phyloP scores from a whole-genome alignment of 2,888 invertebrate species.

The Phanerotoma sp. region DNA sequence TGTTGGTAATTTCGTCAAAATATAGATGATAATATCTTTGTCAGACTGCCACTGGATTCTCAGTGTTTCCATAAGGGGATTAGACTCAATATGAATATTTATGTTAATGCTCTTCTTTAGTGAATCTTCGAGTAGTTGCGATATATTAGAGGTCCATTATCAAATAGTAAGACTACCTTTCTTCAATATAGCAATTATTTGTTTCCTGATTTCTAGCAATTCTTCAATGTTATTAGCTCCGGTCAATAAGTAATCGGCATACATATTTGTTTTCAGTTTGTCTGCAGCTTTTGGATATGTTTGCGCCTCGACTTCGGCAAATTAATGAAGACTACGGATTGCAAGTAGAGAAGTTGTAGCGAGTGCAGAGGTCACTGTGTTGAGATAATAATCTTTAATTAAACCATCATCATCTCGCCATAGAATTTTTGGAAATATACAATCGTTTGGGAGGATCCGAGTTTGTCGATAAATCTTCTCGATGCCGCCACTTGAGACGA shows the following conservation, averaged over 20 bases:
- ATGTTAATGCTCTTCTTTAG: no score
- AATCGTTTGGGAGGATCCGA: no score
- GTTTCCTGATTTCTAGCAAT: conserved; percentile 1
- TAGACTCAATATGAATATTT: neutral
- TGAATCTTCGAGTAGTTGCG: conserved; percentile 1
- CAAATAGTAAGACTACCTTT: conserved; percentile 9
- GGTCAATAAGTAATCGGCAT: conserved; percentile 22
- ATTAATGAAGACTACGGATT: conserved; percentile 1
- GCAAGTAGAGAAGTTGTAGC: no score
- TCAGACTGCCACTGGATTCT: conserved; percentile 25
- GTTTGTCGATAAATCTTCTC: no score
- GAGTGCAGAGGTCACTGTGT: no score
- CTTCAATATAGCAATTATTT: conserved; percentile 7
- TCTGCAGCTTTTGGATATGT: neutral
- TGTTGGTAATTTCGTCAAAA: conserved; percentile 3
- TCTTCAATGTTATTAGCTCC: conserved; percentile 16
- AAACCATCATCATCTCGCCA: conserved; percentile 18
- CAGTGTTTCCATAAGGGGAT: conserved; percentile 18
- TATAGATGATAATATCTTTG: conserved; percentile 20
- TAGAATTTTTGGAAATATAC: conserved; percentile 17
- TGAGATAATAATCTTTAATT: neutral
- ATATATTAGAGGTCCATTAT: conserved; percentile 21
- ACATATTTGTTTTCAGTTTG: conserved; percentile 10
- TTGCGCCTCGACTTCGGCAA: conserved; percentile 17
- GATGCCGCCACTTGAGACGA: no score